These are phyloP conservation scores for Cinclus cinclus DNA, from an alignment of 2,113 vertebrate species.

Conservation along the genomic window DNA sequence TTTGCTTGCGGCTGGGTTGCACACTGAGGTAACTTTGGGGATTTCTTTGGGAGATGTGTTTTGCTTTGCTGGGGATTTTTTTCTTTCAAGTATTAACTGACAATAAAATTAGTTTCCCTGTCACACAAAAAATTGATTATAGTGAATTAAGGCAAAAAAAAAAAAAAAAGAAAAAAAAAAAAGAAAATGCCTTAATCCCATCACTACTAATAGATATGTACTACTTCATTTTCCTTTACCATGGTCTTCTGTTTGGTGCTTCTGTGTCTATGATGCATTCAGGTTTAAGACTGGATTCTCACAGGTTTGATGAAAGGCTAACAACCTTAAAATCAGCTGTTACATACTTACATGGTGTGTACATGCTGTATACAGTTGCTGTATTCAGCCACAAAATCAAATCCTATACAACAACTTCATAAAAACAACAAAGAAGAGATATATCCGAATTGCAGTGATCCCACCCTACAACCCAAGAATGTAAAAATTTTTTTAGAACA, in stretches of 20 bases:
- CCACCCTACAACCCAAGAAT: background rate
- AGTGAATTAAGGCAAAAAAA: background rate
- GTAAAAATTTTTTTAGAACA: background rate
- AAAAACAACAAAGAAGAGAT: background rate
- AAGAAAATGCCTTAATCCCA: background rate
- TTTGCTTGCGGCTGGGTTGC: background rate
- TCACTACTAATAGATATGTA: background rate
- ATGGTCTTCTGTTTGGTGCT: background rate
- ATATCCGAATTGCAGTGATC: background rate
- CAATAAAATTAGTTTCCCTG: background rate
- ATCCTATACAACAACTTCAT: background rate
- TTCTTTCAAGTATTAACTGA: background rate
- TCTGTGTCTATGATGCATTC: background rate
- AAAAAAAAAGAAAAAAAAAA: too few relatives aligned
- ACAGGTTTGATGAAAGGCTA: background rate
- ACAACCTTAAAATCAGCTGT: background rate
- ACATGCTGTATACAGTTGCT: background rate
- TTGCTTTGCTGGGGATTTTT: background rate
- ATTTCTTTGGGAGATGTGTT: background rate
- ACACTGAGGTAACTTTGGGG: background rate
- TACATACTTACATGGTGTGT: slow-evolving; percentile 8
- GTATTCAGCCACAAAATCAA: background rate
- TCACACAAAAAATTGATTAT: background rate
- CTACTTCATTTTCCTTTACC: background rate
- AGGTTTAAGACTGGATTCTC: background rate